These are phyloP conservation scores for Bradypus variegatus DNA, from an alignment of 2,797 vertebrate species.

Conservation along the genomic window DNA sequence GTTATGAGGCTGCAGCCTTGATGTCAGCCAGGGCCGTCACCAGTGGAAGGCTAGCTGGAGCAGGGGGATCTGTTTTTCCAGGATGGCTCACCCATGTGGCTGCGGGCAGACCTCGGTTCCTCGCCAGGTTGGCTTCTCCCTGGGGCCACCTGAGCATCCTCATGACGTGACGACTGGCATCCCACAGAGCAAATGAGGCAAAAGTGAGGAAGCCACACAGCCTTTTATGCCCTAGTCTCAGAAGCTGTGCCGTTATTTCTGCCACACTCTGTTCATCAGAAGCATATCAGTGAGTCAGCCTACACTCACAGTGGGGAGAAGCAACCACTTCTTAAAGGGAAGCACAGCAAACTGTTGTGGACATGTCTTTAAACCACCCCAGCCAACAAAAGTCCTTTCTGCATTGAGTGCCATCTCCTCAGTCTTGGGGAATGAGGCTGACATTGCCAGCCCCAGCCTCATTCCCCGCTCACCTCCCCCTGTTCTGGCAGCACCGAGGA, in stretches of 20 bases:
- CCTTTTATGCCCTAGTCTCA: background rate
- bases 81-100: accelerated
- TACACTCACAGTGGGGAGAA: background rate
- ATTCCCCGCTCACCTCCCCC: background rate
- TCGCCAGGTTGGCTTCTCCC: background rate
- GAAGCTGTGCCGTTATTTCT: background rate
- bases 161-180: background rate
- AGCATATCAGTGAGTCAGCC: background rate
- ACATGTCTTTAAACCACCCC: background rate
- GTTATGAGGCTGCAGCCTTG: background rate
- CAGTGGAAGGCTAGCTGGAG: background rate
- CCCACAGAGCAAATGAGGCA: background rate
- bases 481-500: background rate
- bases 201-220: background rate
- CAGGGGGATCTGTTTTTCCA: background rate
- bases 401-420: background rate
- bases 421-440: background rate
- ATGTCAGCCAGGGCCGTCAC: too few species aligned
- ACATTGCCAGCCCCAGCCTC: background rate
- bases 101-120: background rate
- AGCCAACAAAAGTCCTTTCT: background rate
- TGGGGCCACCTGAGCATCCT: background rate
- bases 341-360: background rate
- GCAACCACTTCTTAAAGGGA: background rate
- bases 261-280: background rate